These are phyloP conservation scores for Gephyroberyx darwinii DNA, from an alignment of 2,797 vertebrate genomes.

Conservation along the genomic window DNA sequence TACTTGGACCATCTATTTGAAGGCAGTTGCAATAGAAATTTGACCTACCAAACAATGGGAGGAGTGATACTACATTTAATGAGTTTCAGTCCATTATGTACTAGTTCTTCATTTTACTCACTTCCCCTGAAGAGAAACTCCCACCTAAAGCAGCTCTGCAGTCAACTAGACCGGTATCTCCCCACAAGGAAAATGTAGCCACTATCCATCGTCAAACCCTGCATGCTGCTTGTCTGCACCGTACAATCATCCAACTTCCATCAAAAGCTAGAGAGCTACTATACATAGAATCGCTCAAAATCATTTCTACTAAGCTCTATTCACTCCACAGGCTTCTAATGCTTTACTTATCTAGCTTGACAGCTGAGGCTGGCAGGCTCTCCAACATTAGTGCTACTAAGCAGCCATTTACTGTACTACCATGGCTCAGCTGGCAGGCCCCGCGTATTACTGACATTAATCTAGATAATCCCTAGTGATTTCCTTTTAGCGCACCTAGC, in stretches of 20 bases:
- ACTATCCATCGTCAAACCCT: background rate
- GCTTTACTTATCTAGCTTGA: slow-evolving; percentile 44
- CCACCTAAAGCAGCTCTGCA: background rate
- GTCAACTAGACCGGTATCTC: background rate
- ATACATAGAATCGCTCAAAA: slow-evolving; percentile 19
- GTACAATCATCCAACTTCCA: background rate
- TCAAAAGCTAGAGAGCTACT: background rate
- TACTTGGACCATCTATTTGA: background rate
- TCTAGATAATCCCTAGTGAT: slow-evolving; percentile 21
- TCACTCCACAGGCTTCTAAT: slow-evolving; percentile 28
- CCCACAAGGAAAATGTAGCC: background rate
- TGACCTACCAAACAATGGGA: background rate
- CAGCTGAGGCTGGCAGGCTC: slow-evolving; percentile 32
- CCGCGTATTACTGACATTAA: slow-evolving; percentile 33
- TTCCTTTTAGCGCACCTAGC: slow-evolving; percentile 9
- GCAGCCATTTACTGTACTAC: slow-evolving; percentile 33
- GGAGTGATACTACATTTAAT: background rate
- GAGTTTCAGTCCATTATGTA: background rate
- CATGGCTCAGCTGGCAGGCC: slow-evolving; percentile 21
- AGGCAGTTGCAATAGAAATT: background rate
- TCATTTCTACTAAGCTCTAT: slow-evolving; percentile 33
- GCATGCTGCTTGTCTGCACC: background rate
- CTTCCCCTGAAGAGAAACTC: background rate
- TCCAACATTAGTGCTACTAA: slow-evolving; percentile 32
- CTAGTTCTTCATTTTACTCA: background rate